phyloP scores from a whole-genome alignment of 2,113 vertebrate genomes.

The Atractosteus spatula region DNA sequence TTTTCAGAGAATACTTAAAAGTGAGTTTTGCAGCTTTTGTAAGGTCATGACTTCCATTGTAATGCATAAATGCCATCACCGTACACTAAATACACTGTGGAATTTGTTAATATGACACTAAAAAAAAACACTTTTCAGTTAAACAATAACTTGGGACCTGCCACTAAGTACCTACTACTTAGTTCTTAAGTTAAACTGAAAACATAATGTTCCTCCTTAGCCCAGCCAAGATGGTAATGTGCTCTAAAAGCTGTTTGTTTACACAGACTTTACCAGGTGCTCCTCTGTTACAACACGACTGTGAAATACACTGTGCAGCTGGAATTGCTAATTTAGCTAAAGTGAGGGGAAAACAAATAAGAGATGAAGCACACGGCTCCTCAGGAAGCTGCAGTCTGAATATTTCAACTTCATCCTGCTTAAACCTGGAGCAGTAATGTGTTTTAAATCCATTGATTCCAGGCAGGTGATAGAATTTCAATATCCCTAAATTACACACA shows the following conservation, averaged over 20 bases:
- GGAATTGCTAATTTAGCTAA: conserved; percentile 71
- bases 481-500: conserved; percentile 45
- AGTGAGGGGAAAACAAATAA: conserved; percentile 65
- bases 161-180: too few relatives aligned
- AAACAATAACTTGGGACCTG: too few relatives aligned
- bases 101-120: too few relatives aligned
- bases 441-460: conserved; percentile 59
- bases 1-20: too few relatives aligned
- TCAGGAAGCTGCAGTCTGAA: conserved; percentile 21
- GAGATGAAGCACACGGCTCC: conserved; percentile 51
- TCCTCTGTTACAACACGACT: conserved; percentile 45
- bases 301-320: conserved; percentile 59
- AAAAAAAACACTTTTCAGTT: too few relatives aligned
- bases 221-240: conserved; percentile 37
- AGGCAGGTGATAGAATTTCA: conserved; percentile 64
- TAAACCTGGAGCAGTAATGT: conserved; percentile 65
- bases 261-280: conserved; percentile 55
- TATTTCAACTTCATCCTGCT: conserved; percentile 53
- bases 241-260: conserved; percentile 56
- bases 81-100: too few relatives aligned
- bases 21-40: too few relatives aligned
- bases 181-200: neutral
- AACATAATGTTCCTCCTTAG: conserved; percentile 46
- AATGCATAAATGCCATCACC: too few relatives aligned
- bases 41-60: too few relatives aligned